Percentiles rank a stretch among this genome's conserved stretches.
phyloP scores from a whole-genome alignment of 2,113 vertebrate genomes.

The Corythaixoides concolor region DNA sequence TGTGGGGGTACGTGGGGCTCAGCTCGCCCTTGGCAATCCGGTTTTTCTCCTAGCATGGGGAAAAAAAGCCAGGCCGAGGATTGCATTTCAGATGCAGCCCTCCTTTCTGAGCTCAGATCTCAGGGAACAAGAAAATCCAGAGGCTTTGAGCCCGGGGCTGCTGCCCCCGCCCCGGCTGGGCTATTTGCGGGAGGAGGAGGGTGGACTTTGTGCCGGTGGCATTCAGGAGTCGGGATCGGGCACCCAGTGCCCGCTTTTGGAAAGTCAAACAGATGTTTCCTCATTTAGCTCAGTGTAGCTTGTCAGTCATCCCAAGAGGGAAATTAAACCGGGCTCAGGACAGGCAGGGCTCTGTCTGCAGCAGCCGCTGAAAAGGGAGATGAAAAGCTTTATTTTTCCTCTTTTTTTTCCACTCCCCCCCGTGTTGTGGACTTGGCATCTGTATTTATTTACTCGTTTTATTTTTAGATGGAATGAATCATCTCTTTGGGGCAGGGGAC shows the following conservation, averaged over 20 bases:
- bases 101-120: background rate
- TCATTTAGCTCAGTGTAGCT: constrained; percentile 7
- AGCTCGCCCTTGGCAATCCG: background rate
- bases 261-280: constrained; percentile 66
- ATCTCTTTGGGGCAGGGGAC: background rate
- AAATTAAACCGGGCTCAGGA: constrained; percentile 32
- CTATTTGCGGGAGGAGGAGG: background rate
- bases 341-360: constrained; percentile 33
- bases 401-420: background rate
- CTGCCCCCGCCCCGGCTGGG: background rate
- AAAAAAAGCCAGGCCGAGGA: rapidly evolving
- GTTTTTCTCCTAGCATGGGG: background rate
- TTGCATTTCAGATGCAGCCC: rapidly evolving
- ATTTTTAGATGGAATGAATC: constrained; percentile 38
- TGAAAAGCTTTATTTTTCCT: background rate
- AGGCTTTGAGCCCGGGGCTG: background rate
- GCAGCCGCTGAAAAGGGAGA: constrained; percentile 27
- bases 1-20: background rate
- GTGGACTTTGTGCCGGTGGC: background rate
- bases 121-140: background rate
- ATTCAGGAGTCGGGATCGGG: constrained; percentile 5
- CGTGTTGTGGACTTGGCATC: background rate
- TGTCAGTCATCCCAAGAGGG: constrained; percentile 49
- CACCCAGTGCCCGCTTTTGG: constrained; percentile 17
- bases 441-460: constrained; percentile 11